phyloP scores from a whole-genome alignment of 2,888 invertebrate species.

The Lepidochrysops patricia region DNA sequence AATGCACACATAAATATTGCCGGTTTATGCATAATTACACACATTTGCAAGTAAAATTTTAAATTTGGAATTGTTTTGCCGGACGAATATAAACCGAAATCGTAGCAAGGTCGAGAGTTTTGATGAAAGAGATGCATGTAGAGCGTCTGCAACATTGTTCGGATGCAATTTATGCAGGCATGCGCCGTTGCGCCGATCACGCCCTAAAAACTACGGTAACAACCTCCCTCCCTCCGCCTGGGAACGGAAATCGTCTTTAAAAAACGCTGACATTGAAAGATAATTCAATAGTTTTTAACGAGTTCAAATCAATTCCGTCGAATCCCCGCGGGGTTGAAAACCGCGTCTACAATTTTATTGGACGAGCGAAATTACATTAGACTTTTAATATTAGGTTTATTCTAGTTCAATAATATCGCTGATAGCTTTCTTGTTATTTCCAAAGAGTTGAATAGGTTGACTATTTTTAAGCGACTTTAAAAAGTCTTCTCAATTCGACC shows the following conservation, averaged over 20 bases:
- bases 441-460: neutral
- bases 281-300: conserved; percentile 5
- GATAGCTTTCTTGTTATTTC: neutral
- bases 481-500: too few relatives aligned
- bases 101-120: conserved; percentile 45
- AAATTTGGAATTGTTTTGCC: conserved; percentile 26
- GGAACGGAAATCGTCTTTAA: conserved; percentile 51
- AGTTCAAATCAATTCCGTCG: neutral
- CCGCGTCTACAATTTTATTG: conserved; percentile 1
- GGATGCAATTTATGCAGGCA: conserved; percentile 62
- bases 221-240: conserved; percentile 47
- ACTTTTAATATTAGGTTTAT: neutral
- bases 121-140: conserved; percentile 29
- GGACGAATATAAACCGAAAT: conserved; percentile 35
- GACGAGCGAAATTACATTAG: conserved; percentile 6
- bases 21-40: conserved; percentile 62
- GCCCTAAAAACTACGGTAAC: conserved; percentile 67
- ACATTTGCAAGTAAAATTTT: conserved; percentile 67
- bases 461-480: too few relatives aligned
- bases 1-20: conserved; percentile 62
- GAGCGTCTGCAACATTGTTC: conserved; percentile 40
- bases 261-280: conserved; percentile 18
- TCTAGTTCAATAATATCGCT: neutral
- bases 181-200: conserved; percentile 65
- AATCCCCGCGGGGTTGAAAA: neutral